Conservation (phyloP, 2,113 vertebrate genomes). For the Heloderma charlesbogerti region DNA sequence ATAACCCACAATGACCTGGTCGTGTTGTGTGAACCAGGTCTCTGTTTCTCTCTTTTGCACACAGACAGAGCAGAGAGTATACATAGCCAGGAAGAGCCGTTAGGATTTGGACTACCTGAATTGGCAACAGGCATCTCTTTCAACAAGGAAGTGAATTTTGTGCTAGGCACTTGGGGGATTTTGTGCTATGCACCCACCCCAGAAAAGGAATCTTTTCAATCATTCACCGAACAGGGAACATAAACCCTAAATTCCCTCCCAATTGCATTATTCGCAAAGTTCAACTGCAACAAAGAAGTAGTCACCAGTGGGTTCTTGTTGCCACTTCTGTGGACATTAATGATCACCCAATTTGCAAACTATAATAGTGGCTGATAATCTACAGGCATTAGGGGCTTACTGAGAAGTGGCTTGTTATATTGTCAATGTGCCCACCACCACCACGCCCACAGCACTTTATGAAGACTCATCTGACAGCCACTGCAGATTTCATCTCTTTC, state of each 20-base stretch:
- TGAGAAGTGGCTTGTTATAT: not conserved
- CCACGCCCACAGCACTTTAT: not conserved
- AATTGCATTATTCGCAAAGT: not conserved
- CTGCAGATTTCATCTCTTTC: rapidly evolving
- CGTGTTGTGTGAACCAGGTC: no score
- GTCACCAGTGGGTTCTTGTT: not conserved
- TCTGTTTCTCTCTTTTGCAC: not conserved
- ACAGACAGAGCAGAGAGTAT: not conserved
- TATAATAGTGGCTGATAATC: not conserved
- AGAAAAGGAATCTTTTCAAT: not conserved
- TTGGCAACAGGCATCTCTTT: not conserved
- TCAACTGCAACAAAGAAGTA: not conserved
- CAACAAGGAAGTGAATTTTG: not conserved
- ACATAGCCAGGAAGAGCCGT: not conserved
- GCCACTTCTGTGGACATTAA: not conserved
- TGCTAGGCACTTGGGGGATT: rapidly evolving
- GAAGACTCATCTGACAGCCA: not conserved
- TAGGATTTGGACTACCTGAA: not conserved
- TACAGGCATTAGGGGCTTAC: not conserved
- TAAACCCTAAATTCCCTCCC: rapidly evolving
- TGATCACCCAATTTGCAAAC: not conserved
- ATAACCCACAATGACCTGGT: no score
- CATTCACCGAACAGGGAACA: not conserved
- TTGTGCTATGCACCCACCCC: not conserved
- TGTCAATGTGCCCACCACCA: not conserved